A percentile compares a stretch with the other conserved stretches of the same genome.
These are phyloP conservation scores for Pipa parva DNA, from an alignment of 2,113 vertebrate species.

Conservation along the genomic window DNA sequence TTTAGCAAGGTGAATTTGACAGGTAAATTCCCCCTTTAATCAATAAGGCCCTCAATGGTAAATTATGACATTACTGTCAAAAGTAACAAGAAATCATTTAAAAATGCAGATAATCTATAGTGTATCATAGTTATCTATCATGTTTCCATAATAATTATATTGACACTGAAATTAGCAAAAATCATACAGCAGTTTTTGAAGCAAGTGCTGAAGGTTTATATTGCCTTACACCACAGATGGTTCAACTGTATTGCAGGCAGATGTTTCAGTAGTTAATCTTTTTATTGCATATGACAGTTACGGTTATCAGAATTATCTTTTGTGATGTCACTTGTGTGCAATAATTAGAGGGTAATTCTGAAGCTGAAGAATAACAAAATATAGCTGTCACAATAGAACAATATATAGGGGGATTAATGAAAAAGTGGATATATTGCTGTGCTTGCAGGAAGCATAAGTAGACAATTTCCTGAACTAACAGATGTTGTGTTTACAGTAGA, in stretches of 20 bases:
- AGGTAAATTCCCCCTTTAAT: too few relatives aligned
- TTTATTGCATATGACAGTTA: constrained; percentile 29
- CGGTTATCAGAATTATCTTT: constrained; percentile 11
- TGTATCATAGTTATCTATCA: too few relatives aligned
- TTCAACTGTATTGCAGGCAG: constrained; percentile 27
- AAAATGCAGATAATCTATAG: too few relatives aligned
- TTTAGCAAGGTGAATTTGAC: too few relatives aligned
- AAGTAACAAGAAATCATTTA: too few relatives aligned
- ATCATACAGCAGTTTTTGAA: too few relatives aligned
- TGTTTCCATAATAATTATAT: too few relatives aligned
- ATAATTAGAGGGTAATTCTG: constrained; percentile 27
- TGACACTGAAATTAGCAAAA: too few relatives aligned
- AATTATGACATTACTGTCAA: too few relatives aligned
- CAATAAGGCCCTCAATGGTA: too few relatives aligned
- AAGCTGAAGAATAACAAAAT: constrained; percentile 32
- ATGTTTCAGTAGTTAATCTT: constrained; percentile 31
- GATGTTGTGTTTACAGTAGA: constrained; percentile 15
- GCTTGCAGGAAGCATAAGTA: constrained; percentile 4
- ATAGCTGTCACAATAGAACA: constrained; percentile 27
- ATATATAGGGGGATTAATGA: constrained; percentile 14
- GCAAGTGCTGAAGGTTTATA: too few relatives aligned
- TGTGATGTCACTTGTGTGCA: constrained; percentile 30
- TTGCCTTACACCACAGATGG: constrained; percentile 19
- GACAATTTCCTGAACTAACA: constrained; percentile 11
- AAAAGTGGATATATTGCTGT: constrained; percentile 1